Percentiles rank a stretch among this genome's conserved stretches.
phyloP scores from a whole-genome alignment of 2,888 invertebrate genomes.

The Mythimna impura region DNA sequence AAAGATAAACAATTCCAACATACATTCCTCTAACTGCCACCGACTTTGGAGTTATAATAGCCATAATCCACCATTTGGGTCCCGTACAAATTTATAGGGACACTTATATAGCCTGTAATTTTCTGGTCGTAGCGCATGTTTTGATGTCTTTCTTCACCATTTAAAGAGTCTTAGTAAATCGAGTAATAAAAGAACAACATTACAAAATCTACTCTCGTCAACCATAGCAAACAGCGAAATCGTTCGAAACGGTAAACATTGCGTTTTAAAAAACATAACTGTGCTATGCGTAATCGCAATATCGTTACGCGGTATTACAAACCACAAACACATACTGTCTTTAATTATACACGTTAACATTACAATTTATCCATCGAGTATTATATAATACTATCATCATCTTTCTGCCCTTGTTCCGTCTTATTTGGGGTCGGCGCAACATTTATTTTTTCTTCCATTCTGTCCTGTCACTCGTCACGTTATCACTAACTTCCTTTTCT shows the following conservation, averaged over 20 bases:
- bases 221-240: conserved; percentile 24
- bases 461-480: too few species aligned
- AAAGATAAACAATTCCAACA: too few species aligned
- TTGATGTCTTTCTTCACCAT: background rate
- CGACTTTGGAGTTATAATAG: too few species aligned
- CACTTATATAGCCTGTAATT: background rate
- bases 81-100: too few species aligned
- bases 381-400: too few species aligned
- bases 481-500: too few species aligned
- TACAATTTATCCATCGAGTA: too few species aligned
- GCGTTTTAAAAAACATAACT: conserved; percentile 33
- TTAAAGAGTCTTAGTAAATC: conserved; percentile 6
- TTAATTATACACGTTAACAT: background rate
- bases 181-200: conserved; percentile 17
- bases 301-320: conserved; percentile 4
- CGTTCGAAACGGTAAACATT: conserved; percentile 37
- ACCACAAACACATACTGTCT: background rate
- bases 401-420: too few species aligned
- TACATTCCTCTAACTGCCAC: too few species aligned
- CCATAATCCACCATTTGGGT: too few species aligned
- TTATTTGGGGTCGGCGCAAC: too few species aligned
- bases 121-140: background rate
- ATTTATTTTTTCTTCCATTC: too few species aligned
- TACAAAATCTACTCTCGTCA: conserved; percentile 27
- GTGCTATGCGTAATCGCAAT: conserved; percentile 18